phyloP scores from a whole-genome alignment of 2,113 vertebrate genomes.

The Dicaeum eximium region DNA sequence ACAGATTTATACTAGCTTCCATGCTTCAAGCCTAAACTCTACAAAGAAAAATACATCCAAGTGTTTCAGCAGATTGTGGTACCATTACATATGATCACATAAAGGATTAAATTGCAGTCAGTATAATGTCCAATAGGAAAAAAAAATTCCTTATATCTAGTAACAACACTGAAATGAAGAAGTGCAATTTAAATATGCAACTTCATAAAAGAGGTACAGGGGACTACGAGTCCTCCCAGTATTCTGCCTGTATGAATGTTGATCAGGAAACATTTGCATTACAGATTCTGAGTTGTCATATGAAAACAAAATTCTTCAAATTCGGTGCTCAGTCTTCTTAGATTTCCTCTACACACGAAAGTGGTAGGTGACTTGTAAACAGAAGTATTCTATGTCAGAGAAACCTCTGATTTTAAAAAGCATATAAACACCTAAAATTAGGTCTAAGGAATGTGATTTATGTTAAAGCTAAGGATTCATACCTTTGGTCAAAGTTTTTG shows the following conservation, averaged over 20 bases:
- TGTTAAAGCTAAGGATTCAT: fast-evolving
- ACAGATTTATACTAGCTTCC: background rate
- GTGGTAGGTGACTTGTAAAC: background rate
- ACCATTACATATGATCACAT: background rate
- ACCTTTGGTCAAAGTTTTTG: background rate
- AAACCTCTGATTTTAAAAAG: background rate
- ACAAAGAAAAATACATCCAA: background rate
- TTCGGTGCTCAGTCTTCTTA: background rate
- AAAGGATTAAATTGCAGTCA: background rate
- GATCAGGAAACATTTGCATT: background rate
- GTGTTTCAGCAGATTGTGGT: background rate
- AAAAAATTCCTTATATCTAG: background rate
- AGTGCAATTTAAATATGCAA: background rate
- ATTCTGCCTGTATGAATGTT: background rate
- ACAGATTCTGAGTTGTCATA: background rate
- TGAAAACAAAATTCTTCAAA: background rate
- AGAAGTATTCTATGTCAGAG: background rate
- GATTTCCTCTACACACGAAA: background rate
- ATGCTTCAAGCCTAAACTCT: background rate
- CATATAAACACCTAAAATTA: background rate
- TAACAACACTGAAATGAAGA: background rate
- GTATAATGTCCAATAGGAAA: background rate
- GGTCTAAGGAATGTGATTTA: background rate
- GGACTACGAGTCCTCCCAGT: background rate
- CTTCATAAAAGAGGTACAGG: background rate